Base-by-base conservation (phyloP, 2,113 vertebrate species). In the Dinomys branickii region DNA sequence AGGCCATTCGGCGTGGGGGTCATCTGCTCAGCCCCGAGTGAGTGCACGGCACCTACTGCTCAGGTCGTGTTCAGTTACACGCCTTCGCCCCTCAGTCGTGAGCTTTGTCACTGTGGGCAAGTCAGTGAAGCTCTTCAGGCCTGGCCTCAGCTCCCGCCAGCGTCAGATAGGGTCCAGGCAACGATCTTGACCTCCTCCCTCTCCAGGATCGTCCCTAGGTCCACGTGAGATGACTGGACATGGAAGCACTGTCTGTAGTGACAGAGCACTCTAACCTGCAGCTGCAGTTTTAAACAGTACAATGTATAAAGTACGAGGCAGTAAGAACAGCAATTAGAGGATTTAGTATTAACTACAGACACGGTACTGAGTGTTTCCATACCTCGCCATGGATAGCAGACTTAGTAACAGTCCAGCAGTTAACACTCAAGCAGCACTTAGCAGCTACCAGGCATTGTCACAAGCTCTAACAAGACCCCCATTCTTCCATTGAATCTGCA, bases 361-460 rank as follows among this genome's bases (percentile, higher is more conserved):
- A 33, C 1, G 3, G 52, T 13, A 35, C 78, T 35, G 11, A 44
- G 30, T 1, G 44, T 26, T 5, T 3, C 22, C 5, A 41, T 3
- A 24, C 30, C 61, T 3, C 52, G 38, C 1, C 2, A 5, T 20
- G 24, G 10, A 81, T 1, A 17, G 30, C 11, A 35, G 9, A 52
- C 17, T 1, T 5, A 33, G 38, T 11, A 58, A 33, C 52, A 2
- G 50, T 7, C 11, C 24, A 14, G 41, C 3, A 24, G 3, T 33
- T 26, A 3, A 65, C 20, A 17, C 26, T 7, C 0, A 8, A 4
- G 50, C 30, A n/a, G 56, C 75, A 19, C 17, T 16, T 9, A 16
- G 11, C n/a, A 24, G 1, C 0, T 2, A 4, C 59, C 28, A 22
- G 52, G 30, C 8, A 30, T 50, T 11, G 8, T 11, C 2, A 26